A percentile compares a stretch with the other conserved stretches of the same genome.
These are phyloP conservation scores for Fulmarus glacialis DNA, from an alignment of 2,113 vertebrate genomes.

Conservation along the genomic window DNA sequence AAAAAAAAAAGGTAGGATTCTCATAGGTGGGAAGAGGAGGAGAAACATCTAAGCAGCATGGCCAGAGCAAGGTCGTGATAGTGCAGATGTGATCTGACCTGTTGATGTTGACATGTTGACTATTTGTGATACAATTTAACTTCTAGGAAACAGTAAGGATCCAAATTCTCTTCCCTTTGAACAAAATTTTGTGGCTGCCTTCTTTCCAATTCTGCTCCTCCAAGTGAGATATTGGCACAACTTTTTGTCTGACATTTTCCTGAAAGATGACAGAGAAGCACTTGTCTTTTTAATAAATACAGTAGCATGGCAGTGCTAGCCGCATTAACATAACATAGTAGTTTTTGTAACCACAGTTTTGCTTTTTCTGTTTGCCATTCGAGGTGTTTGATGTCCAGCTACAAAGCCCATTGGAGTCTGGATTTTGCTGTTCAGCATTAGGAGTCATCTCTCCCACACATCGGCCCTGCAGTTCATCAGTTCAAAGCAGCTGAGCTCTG, in stretches of 20 bases:
- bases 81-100: background rate
- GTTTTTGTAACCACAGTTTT: background rate
- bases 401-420: background rate
- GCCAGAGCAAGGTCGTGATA: background rate
- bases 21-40: background rate
- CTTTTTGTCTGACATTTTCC: background rate
- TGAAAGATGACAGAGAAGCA: background rate
- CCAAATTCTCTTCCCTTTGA: background rate
- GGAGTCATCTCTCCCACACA: background rate
- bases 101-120: background rate
- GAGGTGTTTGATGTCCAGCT: background rate
- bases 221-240: background rate
- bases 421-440: background rate
- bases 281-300: background rate
- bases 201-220: background rate
- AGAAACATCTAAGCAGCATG: background rate
- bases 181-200: background rate
- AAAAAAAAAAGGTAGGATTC: background rate
- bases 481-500: background rate
- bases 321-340: background rate
- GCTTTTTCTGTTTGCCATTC: background rate
- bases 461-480: background rate
- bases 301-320: background rate
- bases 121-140: background rate
- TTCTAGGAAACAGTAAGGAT: background rate